These are phyloP conservation scores for Tipula unca DNA, from an alignment of 2,888 invertebrate genomes.

Conservation along the genomic window DNA sequence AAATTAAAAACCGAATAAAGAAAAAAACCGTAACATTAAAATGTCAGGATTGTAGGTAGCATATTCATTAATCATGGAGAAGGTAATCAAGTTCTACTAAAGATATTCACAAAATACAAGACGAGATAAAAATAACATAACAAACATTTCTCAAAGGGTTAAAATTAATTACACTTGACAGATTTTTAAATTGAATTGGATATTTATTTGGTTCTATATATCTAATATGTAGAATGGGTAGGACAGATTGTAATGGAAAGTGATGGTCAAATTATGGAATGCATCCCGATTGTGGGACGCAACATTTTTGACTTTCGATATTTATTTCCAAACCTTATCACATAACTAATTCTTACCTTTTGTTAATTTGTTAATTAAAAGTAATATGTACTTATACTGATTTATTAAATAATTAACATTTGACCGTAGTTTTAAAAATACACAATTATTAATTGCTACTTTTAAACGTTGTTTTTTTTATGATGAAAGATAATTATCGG, in stretches of 20 bases:
- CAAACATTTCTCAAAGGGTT: not conserved
- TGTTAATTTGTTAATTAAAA: too few species aligned
- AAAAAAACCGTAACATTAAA: not conserved
- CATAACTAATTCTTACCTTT: too few species aligned
- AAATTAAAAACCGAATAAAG: not conserved
- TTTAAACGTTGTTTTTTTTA: too few species aligned
- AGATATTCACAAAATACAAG: not conserved
- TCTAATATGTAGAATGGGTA: not conserved
- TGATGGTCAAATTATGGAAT: too few species aligned
- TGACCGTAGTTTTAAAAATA: too few species aligned
- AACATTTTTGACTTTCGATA: too few species aligned
- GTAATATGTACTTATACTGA: too few species aligned
- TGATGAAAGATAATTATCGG: too few species aligned
- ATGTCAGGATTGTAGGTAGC: not conserved
- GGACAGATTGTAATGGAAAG: not conserved
- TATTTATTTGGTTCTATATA: not conserved
- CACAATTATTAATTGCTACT: too few species aligned
- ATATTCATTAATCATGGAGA: not conserved
- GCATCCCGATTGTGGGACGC: too few species aligned
- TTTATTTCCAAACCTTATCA: too few species aligned
- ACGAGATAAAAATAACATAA: not conserved
- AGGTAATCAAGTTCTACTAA: not conserved
- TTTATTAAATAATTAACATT: too few species aligned
- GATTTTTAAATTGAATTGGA: slow-evolving; percentile 4
- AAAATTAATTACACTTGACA: not conserved